Conservation (phyloP, 2,113 vertebrate genomes). For the Brienomyrus longianalis region DNA sequence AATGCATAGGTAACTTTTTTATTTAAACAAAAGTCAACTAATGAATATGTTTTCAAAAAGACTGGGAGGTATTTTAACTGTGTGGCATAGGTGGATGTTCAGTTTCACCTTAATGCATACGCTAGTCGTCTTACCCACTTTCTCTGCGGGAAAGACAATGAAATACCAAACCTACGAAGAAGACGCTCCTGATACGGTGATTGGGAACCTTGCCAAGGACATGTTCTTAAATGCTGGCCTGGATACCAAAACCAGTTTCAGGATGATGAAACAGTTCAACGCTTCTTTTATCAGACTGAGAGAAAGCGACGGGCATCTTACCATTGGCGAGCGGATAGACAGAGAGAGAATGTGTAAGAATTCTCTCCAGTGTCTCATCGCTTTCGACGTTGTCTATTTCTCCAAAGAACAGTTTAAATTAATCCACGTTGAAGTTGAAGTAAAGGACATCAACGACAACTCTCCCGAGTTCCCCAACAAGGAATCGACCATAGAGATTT, state of each 20-base stretch:
- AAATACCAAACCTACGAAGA: conserved; percentile 85
- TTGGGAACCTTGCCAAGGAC: conserved; percentile 87
- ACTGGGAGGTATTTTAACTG: conserved; percentile 40
- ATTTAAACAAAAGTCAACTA: conserved; percentile 25
- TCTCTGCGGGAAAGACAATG: conserved; percentile 73
- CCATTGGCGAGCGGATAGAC: conserved; percentile 81
- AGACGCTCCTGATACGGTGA: conserved; percentile 78
- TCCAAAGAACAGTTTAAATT: conserved; percentile 82
- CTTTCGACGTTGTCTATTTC: conserved; percentile 90
- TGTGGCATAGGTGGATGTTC: conserved; percentile 56
- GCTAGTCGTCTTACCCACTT: conserved; percentile 42
- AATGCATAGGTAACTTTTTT: conserved; percentile 23
- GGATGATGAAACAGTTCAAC: conserved; percentile 91
- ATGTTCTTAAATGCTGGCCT: conserved; percentile 72
- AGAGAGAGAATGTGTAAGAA: conserved; percentile 80
- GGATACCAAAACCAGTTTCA: conserved; percentile 76
- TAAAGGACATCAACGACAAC: conserved; percentile 90
- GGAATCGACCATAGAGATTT: conserved; percentile 77
- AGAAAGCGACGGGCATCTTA: conserved; percentile 84
- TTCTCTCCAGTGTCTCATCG: conserved; percentile 73
- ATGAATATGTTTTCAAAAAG: conserved; percentile 33
- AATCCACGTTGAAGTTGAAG: conserved; percentile 89
- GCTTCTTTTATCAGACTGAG: conserved; percentile 80
- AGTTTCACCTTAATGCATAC: conserved; percentile 42
- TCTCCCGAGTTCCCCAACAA: conserved; percentile 77